Evolutionary conservation across 2,113 vertebrate species (phyloP).

Genomic region (Lonchura striata): DNA sequence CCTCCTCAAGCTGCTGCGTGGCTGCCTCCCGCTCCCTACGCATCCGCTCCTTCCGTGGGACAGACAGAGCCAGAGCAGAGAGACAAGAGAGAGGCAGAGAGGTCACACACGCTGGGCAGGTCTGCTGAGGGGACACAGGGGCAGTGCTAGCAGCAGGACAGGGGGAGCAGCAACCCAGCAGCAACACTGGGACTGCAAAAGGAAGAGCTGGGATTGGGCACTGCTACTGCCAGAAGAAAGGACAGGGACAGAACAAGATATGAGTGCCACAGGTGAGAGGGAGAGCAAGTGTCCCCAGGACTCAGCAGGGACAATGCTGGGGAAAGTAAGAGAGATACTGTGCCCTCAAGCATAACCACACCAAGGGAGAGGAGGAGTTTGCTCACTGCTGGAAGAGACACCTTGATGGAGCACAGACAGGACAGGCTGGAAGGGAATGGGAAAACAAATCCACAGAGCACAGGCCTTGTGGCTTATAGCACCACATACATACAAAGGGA

Average conservation of each 20-base stretch:
- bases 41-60: conserved; percentile 82
- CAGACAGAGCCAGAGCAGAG: conserved; percentile 32
- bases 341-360: neutral
- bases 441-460: neutral
- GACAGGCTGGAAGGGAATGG: neutral
- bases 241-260: neutral
- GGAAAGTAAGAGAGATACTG: neutral
- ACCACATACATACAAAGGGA: neutral
- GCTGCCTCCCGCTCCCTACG: conserved; percentile 87
- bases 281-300: neutral
- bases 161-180: neutral
- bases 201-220: neutral
- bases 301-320: neutral
- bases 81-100: conserved; percentile 39
- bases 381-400: neutral
- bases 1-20: conserved; percentile 83
- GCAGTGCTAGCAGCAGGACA: neutral
- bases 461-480: neutral
- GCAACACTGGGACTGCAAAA: rapidly evolving
- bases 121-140: neutral
- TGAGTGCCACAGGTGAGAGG: neutral
- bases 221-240: neutral
- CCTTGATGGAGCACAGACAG: neutral
- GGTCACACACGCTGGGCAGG: neutral
- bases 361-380: neutral